These are phyloP conservation scores for Gymnodraco acuticeps DNA, from an alignment of 2,797 vertebrate genomes.

Conservation along the genomic window DNA sequence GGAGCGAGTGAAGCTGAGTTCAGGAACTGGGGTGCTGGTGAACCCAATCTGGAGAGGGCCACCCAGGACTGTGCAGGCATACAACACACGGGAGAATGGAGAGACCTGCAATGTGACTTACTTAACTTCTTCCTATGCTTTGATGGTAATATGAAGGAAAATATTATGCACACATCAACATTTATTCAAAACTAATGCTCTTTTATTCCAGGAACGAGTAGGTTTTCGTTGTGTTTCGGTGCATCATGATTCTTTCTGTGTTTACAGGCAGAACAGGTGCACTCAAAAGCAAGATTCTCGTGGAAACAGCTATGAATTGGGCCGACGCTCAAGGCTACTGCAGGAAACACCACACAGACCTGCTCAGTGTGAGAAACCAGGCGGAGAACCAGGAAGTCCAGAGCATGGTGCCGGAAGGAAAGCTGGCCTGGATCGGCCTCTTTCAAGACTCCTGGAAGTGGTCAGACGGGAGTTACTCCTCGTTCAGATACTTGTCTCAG, in stretches of 20 bases:
- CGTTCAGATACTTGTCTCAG: conserved; percentile 40
- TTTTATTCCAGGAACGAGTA: not conserved
- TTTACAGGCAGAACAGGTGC: not conserved
- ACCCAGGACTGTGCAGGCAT: conserved; percentile 19
- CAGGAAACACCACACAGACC: conserved; percentile 30
- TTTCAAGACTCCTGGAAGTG: conserved; percentile 53
- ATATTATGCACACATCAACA: no score
- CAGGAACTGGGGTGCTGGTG: conserved; percentile 21
- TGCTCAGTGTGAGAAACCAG: conserved; percentile 33
- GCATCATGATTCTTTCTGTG: conserved; percentile 10
- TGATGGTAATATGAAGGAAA: conserved; percentile 19
- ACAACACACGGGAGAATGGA: conserved; percentile 21
- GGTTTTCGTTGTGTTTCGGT: not conserved
- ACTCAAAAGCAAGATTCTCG: not conserved
- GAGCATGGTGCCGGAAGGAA: not conserved
- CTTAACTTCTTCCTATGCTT: conserved; percentile 28
- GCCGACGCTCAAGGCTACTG: conserved; percentile 26
- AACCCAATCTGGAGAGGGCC: not conserved
- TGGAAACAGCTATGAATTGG: conserved; percentile 20
- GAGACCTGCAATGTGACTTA: conserved; percentile 16
- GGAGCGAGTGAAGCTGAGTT: not conserved
- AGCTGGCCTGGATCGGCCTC: conserved; percentile 45
- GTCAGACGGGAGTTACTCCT: conserved; percentile 34
- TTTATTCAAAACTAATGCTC: not conserved
- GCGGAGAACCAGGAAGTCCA: conserved; percentile 24